Conservation (phyloP, 2,113 vertebrate species). For the Bufo bufo region DNA sequence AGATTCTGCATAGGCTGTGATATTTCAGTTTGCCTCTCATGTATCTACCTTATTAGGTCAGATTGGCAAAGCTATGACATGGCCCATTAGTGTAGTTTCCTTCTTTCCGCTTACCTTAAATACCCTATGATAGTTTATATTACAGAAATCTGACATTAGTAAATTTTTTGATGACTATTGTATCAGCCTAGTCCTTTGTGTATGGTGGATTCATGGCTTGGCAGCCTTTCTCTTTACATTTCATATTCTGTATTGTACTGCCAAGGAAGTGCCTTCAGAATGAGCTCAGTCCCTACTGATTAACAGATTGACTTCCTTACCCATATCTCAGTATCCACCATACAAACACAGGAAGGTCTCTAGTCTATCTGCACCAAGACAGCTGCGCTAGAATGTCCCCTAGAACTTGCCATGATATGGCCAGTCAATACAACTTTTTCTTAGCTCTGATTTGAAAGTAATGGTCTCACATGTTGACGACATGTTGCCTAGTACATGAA, state of each 20-base stretch:
- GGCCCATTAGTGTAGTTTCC: neutral
- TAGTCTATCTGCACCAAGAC: slow-evolving; percentile 53
- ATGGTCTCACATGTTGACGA: neutral
- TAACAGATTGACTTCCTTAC: slow-evolving; percentile 40
- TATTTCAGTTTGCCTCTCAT: no score
- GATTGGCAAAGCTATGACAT: neutral
- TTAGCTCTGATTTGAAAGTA: neutral
- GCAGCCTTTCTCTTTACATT: neutral
- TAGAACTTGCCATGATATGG: neutral
- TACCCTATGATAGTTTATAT: neutral
- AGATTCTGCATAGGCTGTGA: no score
- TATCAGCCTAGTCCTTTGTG: neutral
- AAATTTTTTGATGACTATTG: neutral
- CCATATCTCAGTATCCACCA: slow-evolving; percentile 61
- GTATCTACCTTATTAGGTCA: no score
- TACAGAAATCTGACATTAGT: neutral
- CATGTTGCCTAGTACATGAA: neutral
- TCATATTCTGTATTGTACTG: slow-evolving; percentile 30
- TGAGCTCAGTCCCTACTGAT: slow-evolving; percentile 47
- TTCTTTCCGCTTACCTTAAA: neutral
- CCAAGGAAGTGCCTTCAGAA: slow-evolving; percentile 44
- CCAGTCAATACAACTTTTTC: neutral
- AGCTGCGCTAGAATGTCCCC: slow-evolving; percentile 53
- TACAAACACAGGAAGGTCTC: slow-evolving; percentile 67
- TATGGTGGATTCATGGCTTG: neutral